A percentile compares a stretch with the other conserved stretches of the same genome.
phyloP scores from a whole-genome alignment of 1,140 invertebrate genomes.

The Rhyacophila brunnea region DNA sequence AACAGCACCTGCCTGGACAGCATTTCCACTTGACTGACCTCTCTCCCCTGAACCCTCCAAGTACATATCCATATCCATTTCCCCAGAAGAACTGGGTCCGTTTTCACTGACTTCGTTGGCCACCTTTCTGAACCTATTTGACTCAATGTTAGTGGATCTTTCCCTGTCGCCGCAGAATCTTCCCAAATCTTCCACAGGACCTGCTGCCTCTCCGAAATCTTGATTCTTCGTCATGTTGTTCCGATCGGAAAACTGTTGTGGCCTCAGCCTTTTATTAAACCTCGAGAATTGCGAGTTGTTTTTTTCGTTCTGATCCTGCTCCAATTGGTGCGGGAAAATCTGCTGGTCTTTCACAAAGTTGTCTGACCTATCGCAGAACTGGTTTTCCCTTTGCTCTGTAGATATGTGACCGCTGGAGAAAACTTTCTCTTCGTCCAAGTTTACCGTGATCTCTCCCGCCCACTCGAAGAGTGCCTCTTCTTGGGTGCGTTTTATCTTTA shows the following conservation, averaged over 20 bases:
- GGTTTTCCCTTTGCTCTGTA: no score
- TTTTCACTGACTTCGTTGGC: neutral
- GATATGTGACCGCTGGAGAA: no score
- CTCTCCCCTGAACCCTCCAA: constrained; percentile 13
- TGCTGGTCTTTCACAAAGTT: neutral
- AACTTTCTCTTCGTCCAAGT: constrained; percentile 12
- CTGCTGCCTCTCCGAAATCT: no score
- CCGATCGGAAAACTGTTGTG: no score
- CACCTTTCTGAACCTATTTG: neutral
- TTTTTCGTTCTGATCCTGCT: neutral
- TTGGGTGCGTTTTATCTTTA: constrained; percentile 26
- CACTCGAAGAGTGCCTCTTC: constrained; percentile 27
- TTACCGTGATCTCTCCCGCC: constrained; percentile 18
- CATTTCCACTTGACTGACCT: constrained; percentile 7
- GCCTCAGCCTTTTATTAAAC: no score
- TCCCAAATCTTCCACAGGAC: no score
- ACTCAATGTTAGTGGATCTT: no score
- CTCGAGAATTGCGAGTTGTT: neutral
- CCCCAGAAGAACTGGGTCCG: neutral
- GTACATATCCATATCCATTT: constrained; percentile 26
- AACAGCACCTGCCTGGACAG: neutral
- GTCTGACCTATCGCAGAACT: no score
- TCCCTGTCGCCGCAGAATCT: no score
- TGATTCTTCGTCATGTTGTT: no score
- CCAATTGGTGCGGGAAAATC: neutral